Evolutionary conservation across 2,888 invertebrate species (phyloP), one percentile per base, ranked within the genome.

Genomic region (Drosophila vallismaia): DNA sequence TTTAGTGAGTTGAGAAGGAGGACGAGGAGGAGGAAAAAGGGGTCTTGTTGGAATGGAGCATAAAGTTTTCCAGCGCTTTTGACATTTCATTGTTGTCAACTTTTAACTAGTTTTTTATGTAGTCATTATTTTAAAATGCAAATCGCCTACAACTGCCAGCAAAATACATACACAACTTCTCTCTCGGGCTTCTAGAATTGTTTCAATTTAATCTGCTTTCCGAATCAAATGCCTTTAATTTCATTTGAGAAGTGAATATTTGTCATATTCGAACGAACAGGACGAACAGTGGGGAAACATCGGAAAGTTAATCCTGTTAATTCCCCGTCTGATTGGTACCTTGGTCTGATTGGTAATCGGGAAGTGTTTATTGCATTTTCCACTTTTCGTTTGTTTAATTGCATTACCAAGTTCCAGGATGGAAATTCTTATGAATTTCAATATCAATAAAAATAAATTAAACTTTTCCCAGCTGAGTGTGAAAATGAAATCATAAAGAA

Each of bases 61-160:
- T 68, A 68, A 68, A 68, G 68, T 69, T 69, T 70, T 62, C 45
- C 51, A 71, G 52, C 77, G 81, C 76, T 73, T 82, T 70, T 80
- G 78, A 77, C 77, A 75, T 84, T 77, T 86, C 69, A 86, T 84
- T 86, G 85, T 84, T 86, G 82, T 77, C 85, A 86, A 84, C 85
- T 84, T 86, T 84, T 75, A 84, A 86, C 82, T 84, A 79, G 74
- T 80, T 82, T 68, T 68, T 78, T 70, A 69, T 71, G 68, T 74
- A 79, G 70, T 81, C 81, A 73, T 80, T 77, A 75, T 76, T 79
- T 74, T 68, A 45, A 71, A 74, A 81, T 81, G 78, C 81, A 73
- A 84, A 77, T 75, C 64, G 59, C 58, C 54, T 36, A 56, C 50
- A 55, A 55, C 55, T 55, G 48, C 38, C 52, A 56, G 36, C 45